These are phyloP conservation scores for Chaetorhynchus papuensis DNA, from an alignment of 2,113 vertebrate species.

Conservation along the genomic window DNA sequence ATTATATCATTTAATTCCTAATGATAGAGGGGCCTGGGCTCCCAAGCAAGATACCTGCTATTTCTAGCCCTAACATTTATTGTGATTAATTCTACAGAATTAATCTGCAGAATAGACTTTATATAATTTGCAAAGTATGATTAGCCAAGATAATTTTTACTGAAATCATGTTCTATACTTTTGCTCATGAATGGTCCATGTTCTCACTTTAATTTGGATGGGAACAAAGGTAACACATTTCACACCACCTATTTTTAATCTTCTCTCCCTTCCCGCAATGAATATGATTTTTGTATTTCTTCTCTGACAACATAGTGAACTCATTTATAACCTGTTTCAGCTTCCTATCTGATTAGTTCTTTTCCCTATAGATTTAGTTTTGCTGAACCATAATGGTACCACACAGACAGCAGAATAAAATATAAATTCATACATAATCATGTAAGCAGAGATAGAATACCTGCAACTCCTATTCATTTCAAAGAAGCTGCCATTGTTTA, in stretches of 20 bases:
- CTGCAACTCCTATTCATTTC: constrained; percentile 39
- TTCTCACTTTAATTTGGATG: constrained; percentile 23
- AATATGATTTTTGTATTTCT: constrained; percentile 47
- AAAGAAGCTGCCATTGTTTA: constrained; percentile 34
- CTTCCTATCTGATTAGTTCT: constrained; percentile 49
- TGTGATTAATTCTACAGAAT: constrained; percentile 41
- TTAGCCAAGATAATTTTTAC: constrained; percentile 15
- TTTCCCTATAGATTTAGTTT: constrained; percentile 26
- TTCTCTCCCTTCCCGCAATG: constrained; percentile 2
- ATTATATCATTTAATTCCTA: constrained; percentile 27
- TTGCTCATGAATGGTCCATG: neutral
- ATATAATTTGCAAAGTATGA: constrained; percentile 18
- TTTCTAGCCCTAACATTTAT: neutral
- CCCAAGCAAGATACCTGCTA: neutral
- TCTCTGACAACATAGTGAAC: neutral
- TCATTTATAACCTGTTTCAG: constrained; percentile 38
- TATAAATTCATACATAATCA: constrained; percentile 48
- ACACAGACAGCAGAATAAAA: constrained; percentile 33
- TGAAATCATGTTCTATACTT: neutral
- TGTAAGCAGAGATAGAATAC: constrained; percentile 27
- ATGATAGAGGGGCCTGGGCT: neutral
- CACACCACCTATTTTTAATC: constrained; percentile 40
- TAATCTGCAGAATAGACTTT: neutral
- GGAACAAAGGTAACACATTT: constrained; percentile 7
- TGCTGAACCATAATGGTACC: constrained; percentile 17